Conservation (phyloP, 2,797 vertebrate genomes). For the Gallinago stenura region DNA sequence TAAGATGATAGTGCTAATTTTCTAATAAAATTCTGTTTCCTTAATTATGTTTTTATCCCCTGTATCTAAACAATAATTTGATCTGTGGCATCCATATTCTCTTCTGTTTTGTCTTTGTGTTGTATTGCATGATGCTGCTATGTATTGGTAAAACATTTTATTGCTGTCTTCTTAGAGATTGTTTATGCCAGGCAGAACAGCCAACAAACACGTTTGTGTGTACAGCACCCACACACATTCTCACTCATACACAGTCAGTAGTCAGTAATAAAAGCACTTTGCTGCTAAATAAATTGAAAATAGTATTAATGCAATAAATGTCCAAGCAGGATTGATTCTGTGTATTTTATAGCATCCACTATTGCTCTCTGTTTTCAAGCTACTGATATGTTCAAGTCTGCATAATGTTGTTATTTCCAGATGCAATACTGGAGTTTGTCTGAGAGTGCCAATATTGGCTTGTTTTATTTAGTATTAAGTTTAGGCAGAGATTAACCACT, state of each 20-base stretch:
- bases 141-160: not conserved
- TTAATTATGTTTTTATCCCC: not conserved
- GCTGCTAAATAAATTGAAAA: constrained; percentile 40
- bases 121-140: not conserved
- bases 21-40: not conserved
- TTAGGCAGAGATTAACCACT: constrained; percentile 1
- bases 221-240: not conserved
- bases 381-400: constrained; percentile 35
- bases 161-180: not conserved
- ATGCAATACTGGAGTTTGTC: not conserved
- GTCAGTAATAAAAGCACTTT: constrained; percentile 58
- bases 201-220: not conserved
- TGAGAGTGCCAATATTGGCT: not conserved
- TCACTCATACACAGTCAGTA: not conserved
- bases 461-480: not conserved
- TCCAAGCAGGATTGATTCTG: constrained; percentile 36
- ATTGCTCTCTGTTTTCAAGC: constrained; percentile 29
- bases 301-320: constrained; percentile 46
- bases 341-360: constrained; percentile 12
- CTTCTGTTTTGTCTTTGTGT: not conserved
- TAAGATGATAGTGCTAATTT: not conserved
- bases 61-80: not conserved
- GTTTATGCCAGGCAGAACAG: not conserved
- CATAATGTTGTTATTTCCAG: constrained; percentile 45
- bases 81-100: not conserved